phyloP scores from a whole-genome alignment of 2,888 invertebrate species.

The Acronicta aceris region DNA sequence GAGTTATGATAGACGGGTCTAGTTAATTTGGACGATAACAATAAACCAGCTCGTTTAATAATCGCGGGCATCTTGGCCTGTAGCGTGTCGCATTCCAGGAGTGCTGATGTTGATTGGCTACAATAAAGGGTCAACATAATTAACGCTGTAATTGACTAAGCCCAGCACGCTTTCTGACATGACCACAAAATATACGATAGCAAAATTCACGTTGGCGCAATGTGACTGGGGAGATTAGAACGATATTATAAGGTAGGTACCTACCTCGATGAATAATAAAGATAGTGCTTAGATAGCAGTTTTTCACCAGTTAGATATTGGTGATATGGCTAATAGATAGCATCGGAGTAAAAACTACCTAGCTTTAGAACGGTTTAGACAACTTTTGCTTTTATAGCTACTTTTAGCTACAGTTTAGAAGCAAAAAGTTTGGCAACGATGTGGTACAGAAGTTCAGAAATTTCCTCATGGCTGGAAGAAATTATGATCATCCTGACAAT shows the following conservation, averaged over 20 bases:
- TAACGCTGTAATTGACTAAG: conserved; percentile 62
- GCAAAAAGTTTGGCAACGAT: conserved; percentile 24
- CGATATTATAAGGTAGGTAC: conserved; percentile 3
- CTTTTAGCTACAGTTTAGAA: conserved; percentile 34
- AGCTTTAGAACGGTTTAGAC: conserved; percentile 31
- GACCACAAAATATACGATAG: conserved; percentile 4
- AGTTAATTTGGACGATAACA: conserved; percentile 57
- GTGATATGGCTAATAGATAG: conserved; percentile 8
- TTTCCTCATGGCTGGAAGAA: conserved; percentile 14
- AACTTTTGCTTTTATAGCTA: conserved; percentile 49
- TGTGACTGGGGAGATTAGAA: conserved; percentile 35
- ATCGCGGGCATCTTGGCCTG: conserved; percentile 59
- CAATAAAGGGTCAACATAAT: conserved; percentile 73
- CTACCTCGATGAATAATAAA: conserved; percentile 7
- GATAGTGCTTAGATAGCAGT: conserved; percentile 9
- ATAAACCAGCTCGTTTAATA: conserved; percentile 63
- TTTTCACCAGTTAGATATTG: conserved; percentile 1
- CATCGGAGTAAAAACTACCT: conserved; percentile 25
- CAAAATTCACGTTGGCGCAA: conserved; percentile 40
- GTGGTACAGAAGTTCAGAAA: conserved; percentile 32
- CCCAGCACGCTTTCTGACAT: conserved; percentile 29
- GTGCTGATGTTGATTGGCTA: conserved; percentile 71
- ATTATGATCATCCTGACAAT: conserved; percentile 13
- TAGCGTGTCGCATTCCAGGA: conserved; percentile 70
- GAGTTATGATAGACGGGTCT: conserved; percentile 48